These are phyloP conservation scores for Synodontis membranacea DNA, from an alignment of 2,113 vertebrate species.

Conservation along the genomic window DNA sequence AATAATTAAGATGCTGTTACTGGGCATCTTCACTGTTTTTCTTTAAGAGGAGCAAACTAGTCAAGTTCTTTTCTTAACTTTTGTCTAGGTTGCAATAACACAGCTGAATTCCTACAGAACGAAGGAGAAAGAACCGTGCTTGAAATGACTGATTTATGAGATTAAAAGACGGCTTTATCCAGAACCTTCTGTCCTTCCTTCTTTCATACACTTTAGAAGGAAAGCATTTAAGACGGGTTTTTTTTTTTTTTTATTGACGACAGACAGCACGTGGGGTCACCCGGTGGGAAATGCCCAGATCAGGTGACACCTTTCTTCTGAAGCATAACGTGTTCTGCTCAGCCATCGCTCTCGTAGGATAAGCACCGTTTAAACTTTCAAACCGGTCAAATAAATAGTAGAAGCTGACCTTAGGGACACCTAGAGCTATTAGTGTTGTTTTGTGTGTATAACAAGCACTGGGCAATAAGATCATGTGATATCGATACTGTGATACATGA, in stretches of 20 bases:
- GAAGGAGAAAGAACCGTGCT: neutral
- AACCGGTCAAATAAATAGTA: neutral
- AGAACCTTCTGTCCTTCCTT: neutral
- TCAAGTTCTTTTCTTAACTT: neutral
- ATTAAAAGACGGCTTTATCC: neutral
- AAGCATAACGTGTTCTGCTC: constrained; percentile 1
- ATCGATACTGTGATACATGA: neutral
- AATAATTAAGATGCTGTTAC: neutral
- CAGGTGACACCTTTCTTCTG: neutral
- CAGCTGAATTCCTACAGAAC: neutral
- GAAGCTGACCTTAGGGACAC: constrained; percentile 11
- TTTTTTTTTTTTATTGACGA: neutral
- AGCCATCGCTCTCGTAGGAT: neutral
- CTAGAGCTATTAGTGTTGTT: neutral
- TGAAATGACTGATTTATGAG: neutral
- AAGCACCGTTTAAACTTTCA: neutral
- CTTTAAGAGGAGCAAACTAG: neutral
- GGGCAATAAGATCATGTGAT: neutral
- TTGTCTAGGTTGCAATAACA: neutral
- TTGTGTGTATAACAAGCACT: constrained; percentile 8
- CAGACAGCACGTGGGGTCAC: neutral
- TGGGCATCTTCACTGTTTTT: neutral
- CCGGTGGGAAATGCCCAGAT: neutral
- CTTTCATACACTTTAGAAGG: neutral
- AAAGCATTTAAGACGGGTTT: too few species aligned